Evolutionary conservation across 2,113 vertebrate species (phyloP), one percentile per base, ranked within the genome.

Genomic region (Zingel zingel): DNA sequence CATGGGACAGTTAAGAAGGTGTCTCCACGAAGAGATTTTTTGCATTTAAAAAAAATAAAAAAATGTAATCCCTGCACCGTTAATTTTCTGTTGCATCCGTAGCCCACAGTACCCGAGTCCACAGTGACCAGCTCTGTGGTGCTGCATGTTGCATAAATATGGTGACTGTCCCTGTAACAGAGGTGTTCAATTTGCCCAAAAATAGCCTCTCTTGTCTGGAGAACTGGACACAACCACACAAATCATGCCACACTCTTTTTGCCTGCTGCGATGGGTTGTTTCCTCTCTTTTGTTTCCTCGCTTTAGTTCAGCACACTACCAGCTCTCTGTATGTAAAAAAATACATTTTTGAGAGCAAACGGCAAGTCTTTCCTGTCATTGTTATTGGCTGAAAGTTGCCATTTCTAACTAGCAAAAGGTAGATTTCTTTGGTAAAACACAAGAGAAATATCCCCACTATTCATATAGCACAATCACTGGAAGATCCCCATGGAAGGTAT

Each of bases 41-140:
- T 58, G 36, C 30, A 51, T 77, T 66, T n/a, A n/a, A n/a, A n/a
- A n/a, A n/a, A n/a, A n/a, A n/a, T n/a, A n/a, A n/a, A n/a, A n/a
- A n/a, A n/a, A n/a, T n/a, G n/a, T n/a, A 12, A 81, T 91, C 85
- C 88, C 88, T 92, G 85, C 77, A 88, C 27, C 64, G 30, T 82
- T 77, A 8, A 62, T 84, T 79, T 71, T 65, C 67, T 81, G 79
- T 82, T 77, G 76, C 76, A 61, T 79, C 65, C 43, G 48, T 84
- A 66, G 69, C 59, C 82, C 79, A 88, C 84, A 81, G 90, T 72
- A 72, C 53, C 81, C 15, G 70, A 82, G 71, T 88, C 90, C 92
- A 93, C 88, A 91, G 93, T 86, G 90, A 88, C 91, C 93, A 91
- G 90, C 91, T 93, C 90, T 93, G 89, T 93, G 89, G 84, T 84